Conservation (phyloP, 2,888 invertebrate species). For the Apocheima hispidaria region DNA sequence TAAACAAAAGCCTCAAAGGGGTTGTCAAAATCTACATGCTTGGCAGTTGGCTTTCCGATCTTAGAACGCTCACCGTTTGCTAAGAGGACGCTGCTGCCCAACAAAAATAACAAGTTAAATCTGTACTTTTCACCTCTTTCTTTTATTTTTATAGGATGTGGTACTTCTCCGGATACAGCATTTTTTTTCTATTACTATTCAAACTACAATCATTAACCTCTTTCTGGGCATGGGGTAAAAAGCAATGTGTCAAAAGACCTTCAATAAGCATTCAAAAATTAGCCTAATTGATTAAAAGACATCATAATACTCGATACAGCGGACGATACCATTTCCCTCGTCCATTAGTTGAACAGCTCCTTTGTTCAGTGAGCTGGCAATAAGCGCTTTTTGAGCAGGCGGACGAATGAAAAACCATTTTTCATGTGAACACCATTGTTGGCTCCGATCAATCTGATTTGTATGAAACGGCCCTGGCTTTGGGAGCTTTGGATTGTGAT, state of each 20-base stretch:
- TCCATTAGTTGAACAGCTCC: conserved; percentile 48
- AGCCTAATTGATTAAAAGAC: background rate
- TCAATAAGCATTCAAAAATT: background rate
- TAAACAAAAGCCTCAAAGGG: too few relatives aligned
- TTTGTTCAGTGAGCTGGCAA: conserved; percentile 51
- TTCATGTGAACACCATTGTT: conserved; percentile 22
- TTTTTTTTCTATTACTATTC: too few relatives aligned
- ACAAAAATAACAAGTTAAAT: too few relatives aligned
- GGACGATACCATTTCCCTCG: conserved; percentile 37
- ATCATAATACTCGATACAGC: background rate
- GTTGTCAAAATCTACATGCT: too few relatives aligned
- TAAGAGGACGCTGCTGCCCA: too few relatives aligned
- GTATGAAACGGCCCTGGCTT: background rate
- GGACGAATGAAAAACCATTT: conserved; percentile 26
- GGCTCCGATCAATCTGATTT: background rate
- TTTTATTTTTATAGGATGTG: too few relatives aligned
- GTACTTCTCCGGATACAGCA: too few relatives aligned
- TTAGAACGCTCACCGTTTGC: too few relatives aligned
- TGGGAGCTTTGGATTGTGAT: background rate
- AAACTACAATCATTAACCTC: too few relatives aligned
- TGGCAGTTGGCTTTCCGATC: too few relatives aligned
- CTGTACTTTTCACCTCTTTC: too few relatives aligned
- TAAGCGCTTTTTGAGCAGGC: conserved; percentile 39
- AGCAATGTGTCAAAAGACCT: background rate
- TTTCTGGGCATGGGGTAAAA: too few relatives aligned